phyloP scores from a whole-genome alignment of 2,113 vertebrate genomes.

The Corythornis cristatus region DNA sequence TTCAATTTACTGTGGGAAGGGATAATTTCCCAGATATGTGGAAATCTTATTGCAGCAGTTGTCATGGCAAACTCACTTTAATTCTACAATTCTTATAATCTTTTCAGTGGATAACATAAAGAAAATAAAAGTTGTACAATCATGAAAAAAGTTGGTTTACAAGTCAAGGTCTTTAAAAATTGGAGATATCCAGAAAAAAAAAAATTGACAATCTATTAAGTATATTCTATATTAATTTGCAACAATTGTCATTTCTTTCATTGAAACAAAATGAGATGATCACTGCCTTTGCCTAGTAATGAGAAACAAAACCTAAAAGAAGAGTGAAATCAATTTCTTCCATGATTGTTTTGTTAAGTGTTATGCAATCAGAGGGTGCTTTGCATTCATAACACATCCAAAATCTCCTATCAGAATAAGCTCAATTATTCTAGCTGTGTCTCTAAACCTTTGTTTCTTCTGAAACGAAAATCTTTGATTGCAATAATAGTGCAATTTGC shows the following conservation, averaged over 20 bases:
- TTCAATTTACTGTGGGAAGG: background rate
- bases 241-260: background rate
- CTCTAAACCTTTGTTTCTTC: conserved; percentile 36
- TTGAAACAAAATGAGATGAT: background rate
- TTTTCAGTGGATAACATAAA: background rate
- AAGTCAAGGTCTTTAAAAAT: background rate
- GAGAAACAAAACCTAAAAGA: background rate
- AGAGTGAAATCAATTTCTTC: conserved; percentile 30
- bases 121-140: background rate
- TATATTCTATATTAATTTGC: conserved; percentile 1
- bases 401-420: background rate
- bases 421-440: conserved; percentile 8
- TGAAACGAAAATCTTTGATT: conserved; percentile 38
- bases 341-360: background rate
- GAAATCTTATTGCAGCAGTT: background rate
- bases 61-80: background rate
- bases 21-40: background rate
- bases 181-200: background rate
- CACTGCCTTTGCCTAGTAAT: background rate
- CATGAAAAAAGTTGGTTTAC: background rate
- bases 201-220: background rate
- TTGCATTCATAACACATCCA: background rate
- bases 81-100: background rate
- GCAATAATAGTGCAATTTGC: conserved; percentile 26
- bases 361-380: conserved; percentile 21